Percentiles rank a stretch among this genome's conserved stretches.
phyloP scores from a whole-genome alignment of 2,888 invertebrate species.

The Pollenia angustigena region DNA sequence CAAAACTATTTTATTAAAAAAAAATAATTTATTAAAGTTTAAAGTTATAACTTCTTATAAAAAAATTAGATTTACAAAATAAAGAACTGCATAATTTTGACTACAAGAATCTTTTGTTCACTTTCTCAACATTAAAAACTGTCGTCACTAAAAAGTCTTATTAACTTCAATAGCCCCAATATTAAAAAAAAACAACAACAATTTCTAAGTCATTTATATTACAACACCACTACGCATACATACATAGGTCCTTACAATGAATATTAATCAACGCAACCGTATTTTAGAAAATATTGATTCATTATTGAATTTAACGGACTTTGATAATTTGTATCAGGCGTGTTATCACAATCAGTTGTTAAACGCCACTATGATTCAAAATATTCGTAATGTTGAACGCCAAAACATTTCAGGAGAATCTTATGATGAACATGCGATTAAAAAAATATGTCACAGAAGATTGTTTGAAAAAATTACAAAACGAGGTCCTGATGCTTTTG shows the following conservation, averaged over 20 bases:
- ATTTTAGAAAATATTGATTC: conserved; percentile 85
- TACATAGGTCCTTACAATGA: conserved; percentile 82
- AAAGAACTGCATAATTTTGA: no score
- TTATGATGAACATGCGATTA: conserved; percentile 54
- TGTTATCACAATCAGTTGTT: conserved; percentile 77
- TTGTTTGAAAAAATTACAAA: conserved; percentile 85
- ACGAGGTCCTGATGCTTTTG: conserved; percentile 86
- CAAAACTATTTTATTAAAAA: no score
- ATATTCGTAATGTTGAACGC: conserved; percentile 60
- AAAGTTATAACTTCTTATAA: no score
- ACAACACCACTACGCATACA: neutral
- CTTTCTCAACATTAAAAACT: no score
- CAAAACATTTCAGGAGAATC: neutral
- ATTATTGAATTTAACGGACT: conserved; percentile 85
- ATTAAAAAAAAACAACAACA: conserved; percentile 6
- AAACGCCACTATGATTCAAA: conserved; percentile 79
- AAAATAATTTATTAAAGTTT: no score
- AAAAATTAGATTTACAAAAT: no score
- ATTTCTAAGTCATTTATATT: conserved; percentile 20
- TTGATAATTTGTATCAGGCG: conserved; percentile 83
- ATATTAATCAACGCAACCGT: conserved; percentile 84
- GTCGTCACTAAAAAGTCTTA: no score
- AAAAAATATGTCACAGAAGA: conserved; percentile 77
- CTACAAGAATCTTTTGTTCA: no score
- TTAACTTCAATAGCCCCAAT: no score